phyloP scores from a whole-genome alignment of 2,888 invertebrate species.

The Hartigia nigra region DNA sequence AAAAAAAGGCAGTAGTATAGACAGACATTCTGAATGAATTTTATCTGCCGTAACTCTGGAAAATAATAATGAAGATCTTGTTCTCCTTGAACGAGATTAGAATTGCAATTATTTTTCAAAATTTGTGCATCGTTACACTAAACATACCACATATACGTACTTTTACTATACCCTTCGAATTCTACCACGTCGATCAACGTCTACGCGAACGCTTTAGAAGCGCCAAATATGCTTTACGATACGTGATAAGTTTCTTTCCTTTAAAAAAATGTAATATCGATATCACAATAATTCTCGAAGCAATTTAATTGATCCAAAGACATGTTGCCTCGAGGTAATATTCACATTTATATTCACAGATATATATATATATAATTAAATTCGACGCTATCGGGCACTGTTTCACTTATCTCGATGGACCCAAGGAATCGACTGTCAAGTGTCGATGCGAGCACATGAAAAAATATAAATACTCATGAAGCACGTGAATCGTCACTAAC shows the following conservation, averaged over 20 bases:
- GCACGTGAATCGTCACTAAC: neutral
- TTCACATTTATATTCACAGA: neutral
- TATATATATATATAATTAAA: neutral
- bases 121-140: neutral
- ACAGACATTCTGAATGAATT: too few relatives aligned
- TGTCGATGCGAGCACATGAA: neutral
- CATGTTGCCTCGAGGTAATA: neutral
- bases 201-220: neutral
- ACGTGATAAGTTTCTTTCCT: neutral
- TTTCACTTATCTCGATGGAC: neutral
- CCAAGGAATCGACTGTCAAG: neutral
- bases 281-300: neutral
- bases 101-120: neutral
- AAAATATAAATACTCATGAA: neutral
- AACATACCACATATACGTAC: neutral
- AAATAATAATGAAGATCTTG: neutral
- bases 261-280: neutral
- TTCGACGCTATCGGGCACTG: neutral
- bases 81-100: neutral
- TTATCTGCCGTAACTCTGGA: too few relatives aligned
- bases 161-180: too few relatives aligned
- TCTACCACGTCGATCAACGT: neutral
- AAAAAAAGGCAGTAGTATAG: neutral
- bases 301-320: neutral
- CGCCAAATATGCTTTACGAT: neutral